Conservation (phyloP, 2,797 vertebrate species). For the Corythornis leucogaster region DNA sequence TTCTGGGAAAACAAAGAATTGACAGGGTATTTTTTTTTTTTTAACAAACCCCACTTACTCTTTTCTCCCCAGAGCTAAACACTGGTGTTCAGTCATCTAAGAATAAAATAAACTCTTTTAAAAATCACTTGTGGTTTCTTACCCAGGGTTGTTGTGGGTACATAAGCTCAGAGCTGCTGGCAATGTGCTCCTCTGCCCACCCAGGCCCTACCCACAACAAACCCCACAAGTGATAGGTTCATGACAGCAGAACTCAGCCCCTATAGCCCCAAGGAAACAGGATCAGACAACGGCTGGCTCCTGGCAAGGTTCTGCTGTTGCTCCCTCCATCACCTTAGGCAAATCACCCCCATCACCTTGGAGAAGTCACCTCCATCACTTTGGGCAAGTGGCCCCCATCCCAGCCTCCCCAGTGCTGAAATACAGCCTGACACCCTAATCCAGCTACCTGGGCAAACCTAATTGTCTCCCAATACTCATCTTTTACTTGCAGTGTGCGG, state of each 20-base stretch:
- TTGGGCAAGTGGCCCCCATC: fast-evolving
- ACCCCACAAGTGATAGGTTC: background rate
- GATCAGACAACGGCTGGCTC: background rate
- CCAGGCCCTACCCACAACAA: background rate
- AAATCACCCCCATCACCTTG: background rate
- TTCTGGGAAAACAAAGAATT: background rate
- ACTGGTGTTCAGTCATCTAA: background rate
- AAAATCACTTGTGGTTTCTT: background rate
- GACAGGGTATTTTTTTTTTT: background rate
- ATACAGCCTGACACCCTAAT: fast-evolving
- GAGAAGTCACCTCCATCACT: background rate
- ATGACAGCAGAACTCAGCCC: background rate
- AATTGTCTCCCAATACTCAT: fast-evolving
- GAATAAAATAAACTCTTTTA: background rate
- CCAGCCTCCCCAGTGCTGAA: background rate
- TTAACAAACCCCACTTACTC: background rate
- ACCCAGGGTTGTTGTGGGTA: background rate
- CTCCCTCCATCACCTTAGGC: background rate
- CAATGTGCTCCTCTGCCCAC: background rate
- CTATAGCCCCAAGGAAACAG: background rate
- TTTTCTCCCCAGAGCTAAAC: background rate
- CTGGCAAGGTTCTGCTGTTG: background rate
- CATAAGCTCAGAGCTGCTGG: background rate
- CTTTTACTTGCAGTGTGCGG: background rate
- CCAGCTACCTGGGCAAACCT: background rate